Evolutionary conservation across 2,797 vertebrate species (phyloP).

Genomic region (Cyclura pinguis): DNA sequence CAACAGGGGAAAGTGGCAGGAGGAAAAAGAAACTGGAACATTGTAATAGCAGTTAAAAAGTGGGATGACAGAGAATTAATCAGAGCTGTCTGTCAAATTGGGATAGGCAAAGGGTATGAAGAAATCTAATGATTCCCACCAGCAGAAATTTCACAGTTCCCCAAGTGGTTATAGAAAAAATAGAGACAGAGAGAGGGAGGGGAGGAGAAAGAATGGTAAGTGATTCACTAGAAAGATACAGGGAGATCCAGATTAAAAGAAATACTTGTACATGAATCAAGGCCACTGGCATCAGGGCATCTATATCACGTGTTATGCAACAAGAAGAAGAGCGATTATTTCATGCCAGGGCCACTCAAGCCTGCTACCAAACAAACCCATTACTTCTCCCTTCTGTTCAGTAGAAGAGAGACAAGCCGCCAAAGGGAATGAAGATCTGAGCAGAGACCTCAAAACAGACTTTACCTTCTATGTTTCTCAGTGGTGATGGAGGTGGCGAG

Average conservation of each 20-base stretch:
- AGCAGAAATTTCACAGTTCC: not conserved
- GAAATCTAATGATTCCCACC: not conserved
- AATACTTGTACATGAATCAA: not conserved
- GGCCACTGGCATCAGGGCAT: not conserved
- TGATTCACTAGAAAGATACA: too few relatives aligned
- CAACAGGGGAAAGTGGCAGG: too few relatives aligned
- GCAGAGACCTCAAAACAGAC: fast-evolving
- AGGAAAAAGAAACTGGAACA: too few relatives aligned
- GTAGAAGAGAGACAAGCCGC: not conserved
- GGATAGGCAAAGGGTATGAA: too few relatives aligned
- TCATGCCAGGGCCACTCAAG: constrained; percentile 3
- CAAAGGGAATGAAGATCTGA: not conserved
- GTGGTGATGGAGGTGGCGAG: not conserved
- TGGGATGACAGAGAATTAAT: too few relatives aligned
- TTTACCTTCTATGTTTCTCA: not conserved
- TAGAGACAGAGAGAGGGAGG: not conserved
- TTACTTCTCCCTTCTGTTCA: fast-evolving
- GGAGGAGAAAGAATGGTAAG: not conserved
- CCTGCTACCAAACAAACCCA: not conserved
- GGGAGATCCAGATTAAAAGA: not conserved
- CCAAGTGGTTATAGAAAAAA: not conserved
- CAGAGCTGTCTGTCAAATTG: too few relatives aligned
- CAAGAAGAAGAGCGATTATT: not conserved
- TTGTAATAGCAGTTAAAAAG: too few relatives aligned
- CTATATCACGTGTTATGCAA: not conserved